Conservation (phyloP, 2,797 vertebrate genomes). For the Chiropotes sagulatus region DNA sequence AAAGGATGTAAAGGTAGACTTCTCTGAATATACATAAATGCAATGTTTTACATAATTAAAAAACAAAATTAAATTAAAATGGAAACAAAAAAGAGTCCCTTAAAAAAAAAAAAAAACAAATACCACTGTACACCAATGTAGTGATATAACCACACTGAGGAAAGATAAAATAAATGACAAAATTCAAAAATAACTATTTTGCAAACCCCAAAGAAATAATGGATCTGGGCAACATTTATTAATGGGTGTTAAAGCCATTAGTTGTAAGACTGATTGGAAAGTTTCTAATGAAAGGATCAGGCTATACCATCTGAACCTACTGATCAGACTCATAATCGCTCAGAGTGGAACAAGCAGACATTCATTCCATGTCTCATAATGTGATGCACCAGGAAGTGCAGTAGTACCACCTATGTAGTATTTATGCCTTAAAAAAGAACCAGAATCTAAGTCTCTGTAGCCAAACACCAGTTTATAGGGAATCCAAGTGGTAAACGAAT, state of each 20-base stretch:
- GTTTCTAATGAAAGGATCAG: background rate
- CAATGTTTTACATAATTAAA: background rate
- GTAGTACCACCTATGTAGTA: background rate
- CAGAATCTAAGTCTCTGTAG: background rate
- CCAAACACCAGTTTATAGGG: background rate
- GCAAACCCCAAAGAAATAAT: background rate
- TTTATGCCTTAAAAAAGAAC: background rate
- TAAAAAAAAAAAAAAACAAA: background rate
- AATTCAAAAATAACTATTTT: background rate
- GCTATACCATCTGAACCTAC: background rate
- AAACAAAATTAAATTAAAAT: background rate
- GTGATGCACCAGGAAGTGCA: background rate
- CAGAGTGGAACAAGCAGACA: background rate
- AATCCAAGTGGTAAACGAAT: background rate
- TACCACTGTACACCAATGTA: background rate
- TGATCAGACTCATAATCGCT: background rate
- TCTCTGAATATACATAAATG: background rate
- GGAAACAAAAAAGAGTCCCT: background rate
- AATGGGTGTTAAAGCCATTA: background rate
- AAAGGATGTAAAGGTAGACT: background rate
- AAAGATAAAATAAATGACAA: background rate
- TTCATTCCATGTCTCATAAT: background rate
- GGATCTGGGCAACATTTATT: background rate
- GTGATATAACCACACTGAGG: background rate
- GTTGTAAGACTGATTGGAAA: background rate